phyloP scores from a whole-genome alignment of 2,888 invertebrate species.

The Eueremaeus valkanovi region DNA sequence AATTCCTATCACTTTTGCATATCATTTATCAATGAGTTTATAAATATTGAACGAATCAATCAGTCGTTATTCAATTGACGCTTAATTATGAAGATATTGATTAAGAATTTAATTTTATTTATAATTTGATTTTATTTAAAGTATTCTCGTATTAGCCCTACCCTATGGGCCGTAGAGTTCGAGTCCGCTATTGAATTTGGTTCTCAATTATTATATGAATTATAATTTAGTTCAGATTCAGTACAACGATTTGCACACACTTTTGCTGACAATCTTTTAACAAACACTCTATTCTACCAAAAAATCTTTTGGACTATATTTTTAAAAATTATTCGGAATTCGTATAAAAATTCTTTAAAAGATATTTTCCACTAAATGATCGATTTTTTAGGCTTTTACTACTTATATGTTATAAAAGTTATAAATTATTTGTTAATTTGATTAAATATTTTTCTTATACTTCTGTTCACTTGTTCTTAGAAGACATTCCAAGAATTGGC shows the following conservation, averaged over 20 bases:
- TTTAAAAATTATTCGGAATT: not conserved
- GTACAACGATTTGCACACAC: conserved; percentile 15
- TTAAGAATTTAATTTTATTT: no score
- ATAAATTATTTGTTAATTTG: not conserved
- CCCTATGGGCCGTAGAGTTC: no score
- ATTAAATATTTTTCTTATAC: not conserved
- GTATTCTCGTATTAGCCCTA: no score
- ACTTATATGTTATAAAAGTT: not conserved
- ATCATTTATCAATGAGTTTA: not conserved
- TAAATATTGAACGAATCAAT: not conserved
- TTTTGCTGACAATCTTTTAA: not conserved
- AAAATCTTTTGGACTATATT: not conserved
- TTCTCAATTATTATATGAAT: not conserved
- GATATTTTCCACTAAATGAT: not conserved
- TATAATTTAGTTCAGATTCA: not conserved
- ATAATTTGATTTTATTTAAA: no score
- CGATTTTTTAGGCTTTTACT: not conserved
- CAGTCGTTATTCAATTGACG: not conserved
- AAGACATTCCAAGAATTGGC: not conserved
- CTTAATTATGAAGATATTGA: no score
- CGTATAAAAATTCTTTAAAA: not conserved
- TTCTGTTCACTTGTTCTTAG: not conserved
- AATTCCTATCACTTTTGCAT: no score
- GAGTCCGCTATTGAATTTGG: not conserved
- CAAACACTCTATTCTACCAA: not conserved